These are phyloP conservation scores for Periophthalmodon schlosseri DNA, from an alignment of 2,113 vertebrate species.

Conservation along the genomic window DNA sequence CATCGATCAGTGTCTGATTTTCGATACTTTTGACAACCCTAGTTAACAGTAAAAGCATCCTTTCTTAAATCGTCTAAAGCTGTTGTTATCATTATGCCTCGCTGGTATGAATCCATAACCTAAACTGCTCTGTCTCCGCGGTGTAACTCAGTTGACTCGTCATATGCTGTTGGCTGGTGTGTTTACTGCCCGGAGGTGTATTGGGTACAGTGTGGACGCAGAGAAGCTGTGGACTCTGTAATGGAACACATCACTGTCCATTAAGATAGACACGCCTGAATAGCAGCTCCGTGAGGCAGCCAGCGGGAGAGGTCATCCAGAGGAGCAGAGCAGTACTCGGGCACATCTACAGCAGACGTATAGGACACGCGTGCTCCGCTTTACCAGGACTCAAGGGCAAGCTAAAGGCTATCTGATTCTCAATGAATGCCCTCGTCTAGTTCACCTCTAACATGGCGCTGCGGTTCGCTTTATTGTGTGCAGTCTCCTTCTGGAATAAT, in stretches of 20 bases:
- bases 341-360: slow-evolving; percentile 10
- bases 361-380: not conserved
- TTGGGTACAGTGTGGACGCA: slow-evolving; percentile 32
- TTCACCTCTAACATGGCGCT: not conserved
- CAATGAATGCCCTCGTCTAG: not conserved
- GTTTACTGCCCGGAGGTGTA: slow-evolving; percentile 36
- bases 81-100: no score
- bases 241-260: slow-evolving; percentile 58
- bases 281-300: slow-evolving; percentile 42
- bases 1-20: no score
- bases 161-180: slow-evolving; percentile 9
- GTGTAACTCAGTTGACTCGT: slow-evolving; percentile 31
- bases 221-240: slow-evolving; percentile 33
- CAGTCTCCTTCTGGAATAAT: not conserved
- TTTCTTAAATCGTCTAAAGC: no score
- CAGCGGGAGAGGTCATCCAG: slow-evolving; percentile 52
- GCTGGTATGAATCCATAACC: no score
- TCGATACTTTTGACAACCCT: no score
- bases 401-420: not conserved
- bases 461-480: not conserved
- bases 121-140: slow-evolving; percentile 16
- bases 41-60: no score
- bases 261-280: slow-evolving; percentile 64
- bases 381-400: not conserved
- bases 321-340: slow-evolving; percentile 46